A percentile compares a stretch with the other conserved stretches of the same genome.
phyloP scores from a whole-genome alignment of 2,888 invertebrate genomes.

The Caenorhabditis auriculariae region DNA sequence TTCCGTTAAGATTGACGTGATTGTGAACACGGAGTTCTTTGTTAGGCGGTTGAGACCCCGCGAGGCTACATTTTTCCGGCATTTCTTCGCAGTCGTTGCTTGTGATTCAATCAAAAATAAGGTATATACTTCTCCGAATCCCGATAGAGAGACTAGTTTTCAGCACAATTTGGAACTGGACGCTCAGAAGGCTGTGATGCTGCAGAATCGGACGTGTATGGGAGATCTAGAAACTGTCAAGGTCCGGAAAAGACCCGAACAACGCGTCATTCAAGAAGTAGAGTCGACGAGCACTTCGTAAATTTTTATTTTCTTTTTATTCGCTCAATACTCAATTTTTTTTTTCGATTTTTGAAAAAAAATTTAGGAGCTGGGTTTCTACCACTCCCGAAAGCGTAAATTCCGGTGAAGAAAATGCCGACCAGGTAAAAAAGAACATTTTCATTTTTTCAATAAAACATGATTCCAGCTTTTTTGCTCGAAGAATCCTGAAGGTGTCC shows the following conservation, averaged over 20 bases:
- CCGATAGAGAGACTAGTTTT: too few species aligned
- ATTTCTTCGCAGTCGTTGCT: conserved; percentile 41
- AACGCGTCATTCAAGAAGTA: conserved; percentile 18
- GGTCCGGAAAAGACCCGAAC: conserved; percentile 36
- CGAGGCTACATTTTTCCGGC: conserved; percentile 43
- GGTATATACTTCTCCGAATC: conserved; percentile 6
- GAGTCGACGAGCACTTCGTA: too few species aligned
- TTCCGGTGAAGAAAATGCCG: too few species aligned
- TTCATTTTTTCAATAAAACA: too few species aligned
- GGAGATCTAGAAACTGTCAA: conserved; percentile 41
- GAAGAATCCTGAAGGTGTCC: too few species aligned
- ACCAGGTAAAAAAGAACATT: too few species aligned
- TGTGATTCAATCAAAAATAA: conserved; percentile 36
- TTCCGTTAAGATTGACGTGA: conserved; percentile 44
- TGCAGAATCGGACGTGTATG: conserved; percentile 44
- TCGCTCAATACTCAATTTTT: neutral
- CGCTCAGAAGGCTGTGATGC: conserved; percentile 32
- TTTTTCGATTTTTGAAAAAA: too few species aligned
- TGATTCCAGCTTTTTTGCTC: too few species aligned
- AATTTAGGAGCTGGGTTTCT: too few species aligned
- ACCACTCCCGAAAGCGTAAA: too few species aligned
- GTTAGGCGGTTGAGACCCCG: conserved; percentile 32
- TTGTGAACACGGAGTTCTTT: conserved; percentile 51
- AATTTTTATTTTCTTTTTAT: neutral
- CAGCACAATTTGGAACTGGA: conserved; percentile 44